Base-by-base conservation (phyloP, 2,888 invertebrate genomes). In the Diarsia brunnea region DNA sequence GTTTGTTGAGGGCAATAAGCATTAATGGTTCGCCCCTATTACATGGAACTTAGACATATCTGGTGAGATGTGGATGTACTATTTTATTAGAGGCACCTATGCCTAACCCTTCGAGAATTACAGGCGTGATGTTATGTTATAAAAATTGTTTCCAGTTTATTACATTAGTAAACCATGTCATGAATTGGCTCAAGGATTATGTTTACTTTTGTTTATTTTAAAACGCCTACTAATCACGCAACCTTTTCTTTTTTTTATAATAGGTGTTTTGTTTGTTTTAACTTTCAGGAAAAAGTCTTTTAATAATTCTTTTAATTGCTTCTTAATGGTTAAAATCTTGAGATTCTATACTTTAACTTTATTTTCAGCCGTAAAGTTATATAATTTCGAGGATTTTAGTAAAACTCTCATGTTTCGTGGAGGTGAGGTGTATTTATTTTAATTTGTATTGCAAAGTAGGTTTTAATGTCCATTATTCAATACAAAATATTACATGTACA, bases 131-230 rank as follows among this genome's bases (percentile, higher is more conserved):
- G 31, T 31, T 31, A 31, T 31, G 4, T 31, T 24, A 51, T 51
- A 55, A 8, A 60, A 63, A 27, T 66, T 53, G 31, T 67, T 83
- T 58, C 53, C 19, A 43, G 16, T 67, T 75, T 45, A 64, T 73
- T 65, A 24, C 53, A 47, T 60, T 60, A 27, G 60, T 69, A 70
- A 75, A 75, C 64, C 49, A 76, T 74, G 72, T 78, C 38, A n/a
- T 69, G 8, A 68, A 75, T 24, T 69, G 38, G 65, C 12, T 47
- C 61, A 75, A 73, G 60, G 53, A 75, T 73, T 72, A 65, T 61
- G 55, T 19, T 73, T 77, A 66, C 27, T 75, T 80, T 78, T 76
- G 72, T 79, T 75, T 64, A 55, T 75, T 84, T 75, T 66, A 64
- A 60, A 74, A 69, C 24, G 31, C 43, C 19, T 31, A 4, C 14